Evolutionary conservation across 2,888 invertebrate genomes (phyloP).

Genomic region (Eupelmus urozonus): DNA sequence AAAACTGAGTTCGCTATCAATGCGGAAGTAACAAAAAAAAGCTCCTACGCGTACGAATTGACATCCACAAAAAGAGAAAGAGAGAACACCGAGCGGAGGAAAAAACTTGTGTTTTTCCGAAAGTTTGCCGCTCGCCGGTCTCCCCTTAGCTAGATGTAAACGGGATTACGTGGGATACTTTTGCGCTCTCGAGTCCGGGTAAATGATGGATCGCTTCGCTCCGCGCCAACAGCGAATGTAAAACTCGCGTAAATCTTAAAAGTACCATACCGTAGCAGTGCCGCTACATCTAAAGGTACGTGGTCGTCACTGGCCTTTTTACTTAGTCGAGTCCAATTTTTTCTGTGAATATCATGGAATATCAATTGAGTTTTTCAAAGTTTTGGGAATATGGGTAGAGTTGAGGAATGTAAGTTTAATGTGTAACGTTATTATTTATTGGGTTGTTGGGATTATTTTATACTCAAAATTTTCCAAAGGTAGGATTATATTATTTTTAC

Average conservation of each 20-base stretch:
- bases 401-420: background rate
- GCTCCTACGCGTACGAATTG: slow-evolving; percentile 13
- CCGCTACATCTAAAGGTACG: slow-evolving; percentile 1
- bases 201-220: slow-evolving; percentile 73
- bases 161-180: slow-evolving; percentile 71
- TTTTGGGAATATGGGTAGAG: background rate
- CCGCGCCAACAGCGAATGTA: slow-evolving; percentile 68
- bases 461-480: no score
- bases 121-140: slow-evolving; percentile 60
- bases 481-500: no score
- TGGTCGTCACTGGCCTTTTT: slow-evolving; percentile 19
- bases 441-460: no score
- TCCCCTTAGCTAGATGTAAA: slow-evolving; percentile 64
- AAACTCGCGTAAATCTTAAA: slow-evolving; percentile 74
- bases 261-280: no score
- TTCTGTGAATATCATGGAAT: background rate
- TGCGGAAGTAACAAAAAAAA: background rate
- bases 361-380: slow-evolving; percentile 16
- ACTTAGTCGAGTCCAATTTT: background rate
- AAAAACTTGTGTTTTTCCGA: slow-evolving; percentile 61
- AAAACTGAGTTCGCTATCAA: no score
- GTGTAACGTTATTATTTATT: background rate
- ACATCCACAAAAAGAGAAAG: slow-evolving; percentile 32
- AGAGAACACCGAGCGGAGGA: slow-evolving; percentile 54
- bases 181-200: slow-evolving; percentile 66